Evolutionary conservation across 2,888 invertebrate species (phyloP).

Genomic region (Theodoxus fluviatilis): DNA sequence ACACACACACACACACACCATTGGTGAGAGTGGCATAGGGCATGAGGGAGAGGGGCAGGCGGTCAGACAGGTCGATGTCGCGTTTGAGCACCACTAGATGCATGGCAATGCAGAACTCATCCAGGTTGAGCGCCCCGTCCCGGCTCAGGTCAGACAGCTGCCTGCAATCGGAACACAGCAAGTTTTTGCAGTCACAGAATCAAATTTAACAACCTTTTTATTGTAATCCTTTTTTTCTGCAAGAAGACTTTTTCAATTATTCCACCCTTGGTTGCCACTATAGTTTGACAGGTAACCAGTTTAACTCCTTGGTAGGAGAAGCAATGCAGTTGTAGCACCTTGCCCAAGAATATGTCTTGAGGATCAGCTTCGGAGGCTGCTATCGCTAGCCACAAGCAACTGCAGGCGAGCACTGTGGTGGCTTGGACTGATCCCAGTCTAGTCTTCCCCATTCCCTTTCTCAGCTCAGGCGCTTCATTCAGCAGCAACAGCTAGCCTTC

Average conservation of each 20-base stretch:
- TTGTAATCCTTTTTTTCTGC: background rate
- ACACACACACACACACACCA: conserved; percentile 47
- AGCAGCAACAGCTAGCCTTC: too few species aligned
- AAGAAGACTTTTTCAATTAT: background rate
- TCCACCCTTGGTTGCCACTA: background rate
- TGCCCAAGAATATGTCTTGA: too few species aligned
- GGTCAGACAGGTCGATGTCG: conserved; percentile 86
- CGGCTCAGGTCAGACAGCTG: conserved; percentile 92
- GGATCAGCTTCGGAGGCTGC: too few species aligned
- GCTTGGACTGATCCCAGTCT: too few species aligned
- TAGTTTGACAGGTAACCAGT: too few species aligned
- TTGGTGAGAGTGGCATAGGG: conserved; percentile 67
- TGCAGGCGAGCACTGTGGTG: too few species aligned
- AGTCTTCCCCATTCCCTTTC: too few species aligned
- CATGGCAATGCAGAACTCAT: conserved; percentile 97
- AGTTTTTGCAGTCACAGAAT: too few species aligned
- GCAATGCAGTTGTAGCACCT: conserved; percentile 30
- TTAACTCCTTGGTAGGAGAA: background rate
- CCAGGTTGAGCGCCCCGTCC: conserved; percentile 90
- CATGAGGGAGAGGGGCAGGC: conserved; percentile 80
- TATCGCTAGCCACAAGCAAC: too few species aligned
- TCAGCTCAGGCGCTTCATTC: too few species aligned
- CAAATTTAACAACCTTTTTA: too few species aligned
- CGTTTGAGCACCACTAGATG: conserved; percentile 90
- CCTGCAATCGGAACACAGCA: conserved; percentile 64